Conservation (phyloP, 2,888 invertebrate genomes). For the Apamea anceps region DNA sequence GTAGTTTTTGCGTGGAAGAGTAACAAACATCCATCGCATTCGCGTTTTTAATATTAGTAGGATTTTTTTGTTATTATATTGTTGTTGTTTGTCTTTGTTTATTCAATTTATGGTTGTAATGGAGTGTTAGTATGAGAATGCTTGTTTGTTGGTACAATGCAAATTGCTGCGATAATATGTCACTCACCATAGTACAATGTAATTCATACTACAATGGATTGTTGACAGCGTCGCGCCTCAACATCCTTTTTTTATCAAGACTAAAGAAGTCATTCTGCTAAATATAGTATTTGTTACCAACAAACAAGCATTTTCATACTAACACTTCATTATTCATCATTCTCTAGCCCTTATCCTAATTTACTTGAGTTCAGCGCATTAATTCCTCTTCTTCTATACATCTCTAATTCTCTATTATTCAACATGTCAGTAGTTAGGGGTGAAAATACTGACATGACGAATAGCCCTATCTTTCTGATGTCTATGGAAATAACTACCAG, state of each 20-base stretch:
- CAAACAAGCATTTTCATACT: too few relatives aligned
- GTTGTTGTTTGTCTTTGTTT: slow-evolving; percentile 10
- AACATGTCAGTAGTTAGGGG: not conserved
- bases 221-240: slow-evolving; percentile 1
- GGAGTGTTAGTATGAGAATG: slow-evolving; percentile 2
- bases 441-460: not conserved
- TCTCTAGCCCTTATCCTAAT: not conserved
- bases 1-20: too few relatives aligned
- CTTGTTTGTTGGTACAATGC: slow-evolving; percentile 18
- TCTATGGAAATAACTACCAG: not conserved
- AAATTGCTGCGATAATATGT: slow-evolving; percentile 1
- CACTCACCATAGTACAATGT: not conserved
- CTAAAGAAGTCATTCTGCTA: not conserved
- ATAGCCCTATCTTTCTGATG: not conserved
- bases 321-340: too few relatives aligned
- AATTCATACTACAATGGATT: slow-evolving; percentile 26
- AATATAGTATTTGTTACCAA: not conserved
- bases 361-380: not conserved
- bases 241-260: slow-evolving; percentile 1
- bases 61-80: not conserved
- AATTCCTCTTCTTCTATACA: not conserved
- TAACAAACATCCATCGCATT: too few relatives aligned
- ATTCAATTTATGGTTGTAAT: not conserved
- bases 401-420: not conserved
- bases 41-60: too few relatives aligned